Evolutionary conservation across 2,113 vertebrate genomes (phyloP), one percentile per base, ranked within the genome.

Genomic region (Hypocryptadius cinnamomeus): DNA sequence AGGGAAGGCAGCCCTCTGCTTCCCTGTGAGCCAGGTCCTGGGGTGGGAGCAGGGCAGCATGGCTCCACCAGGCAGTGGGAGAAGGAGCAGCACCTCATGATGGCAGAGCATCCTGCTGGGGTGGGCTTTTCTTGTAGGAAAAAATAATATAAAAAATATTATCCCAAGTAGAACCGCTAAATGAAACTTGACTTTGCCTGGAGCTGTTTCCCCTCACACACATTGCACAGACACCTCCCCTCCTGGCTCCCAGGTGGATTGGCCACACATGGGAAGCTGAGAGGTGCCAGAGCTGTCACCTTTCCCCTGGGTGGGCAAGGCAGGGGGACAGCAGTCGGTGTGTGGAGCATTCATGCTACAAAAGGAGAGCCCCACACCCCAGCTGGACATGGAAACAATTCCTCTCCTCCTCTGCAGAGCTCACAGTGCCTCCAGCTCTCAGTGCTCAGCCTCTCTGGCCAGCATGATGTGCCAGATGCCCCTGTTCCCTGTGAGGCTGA

Each of bases 381-480:
- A 44, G 47, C 6, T 72, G 53, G 45, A 25, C 42, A 18, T 2
- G 54, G 68, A 23, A 79, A 27, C 13, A 44, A 53, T n/a, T 59
- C 51, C 57, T 53, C 54, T 66, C 50, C 60, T 61, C 57, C 63
- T 51, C 63, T 35, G 30, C 72, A 61, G 40, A 31, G 66, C 56
- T 9, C 63, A 23, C 72, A 59, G 42, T 25, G 64, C 48, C 15
- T 11, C 60, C 65, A 71, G 53, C 1, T 1, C 81, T 50, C 13
- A 6, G 30, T 14, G 8, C 14, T 9, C 4, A 4, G 21, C 2
- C 0, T 3, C 22, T 28, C 5, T 1, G 8, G 51, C 56, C 42
- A 65, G 51, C 20, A 9, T 0, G 0, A 45, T 25, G 39, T n/a
- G 61, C 13, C 18, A 15, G 40, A 14, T 39, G 27, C 6, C 15